Base-by-base conservation (phyloP, 2,797 vertebrate species). In the Pseudocheirus occidentalis region DNA sequence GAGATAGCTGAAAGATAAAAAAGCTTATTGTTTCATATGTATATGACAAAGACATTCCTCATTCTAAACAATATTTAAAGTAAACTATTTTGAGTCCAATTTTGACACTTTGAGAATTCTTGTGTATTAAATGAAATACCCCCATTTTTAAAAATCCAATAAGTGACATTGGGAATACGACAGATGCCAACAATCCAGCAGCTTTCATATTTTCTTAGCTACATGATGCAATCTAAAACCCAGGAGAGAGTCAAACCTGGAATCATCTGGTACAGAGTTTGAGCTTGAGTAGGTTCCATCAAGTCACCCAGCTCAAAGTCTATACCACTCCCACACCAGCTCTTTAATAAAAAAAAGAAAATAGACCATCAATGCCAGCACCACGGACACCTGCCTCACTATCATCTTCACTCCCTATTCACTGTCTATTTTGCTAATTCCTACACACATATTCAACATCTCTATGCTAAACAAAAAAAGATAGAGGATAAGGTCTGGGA, bases 51-150 rank as follows among this genome's bases (percentile, higher is more conserved):
- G 21, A 62, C 92, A 0, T 2, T 90, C 73, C 54, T 66, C 14
- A 92, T 97, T 97, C 93, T 94, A 62, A 93, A 97, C 57, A 96
- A 90, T 66, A 89, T 91, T 28, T n/a, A 14, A 66, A 92, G 57
- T 96, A 46, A 98, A 97, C 97, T 21, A 59, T 40, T 97, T 95
- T 54, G 96, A 62, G 93, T 96, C 18, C 0, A 0, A 52, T 0
- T 92, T 40, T 93, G 87, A 94, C 91, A 96, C 27, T 91, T 57
- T 97, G 95, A 93, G 92, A 97, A 57, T n/a, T 81, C 11, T 53
- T 28, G 27, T 16, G 14, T 95, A 55, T 91, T 96, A 92, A 94
- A 94, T 31, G 92, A 55, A 96, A 9, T 27, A 92, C 55, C 56
- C 7, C 0, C 0, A 55, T 81, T 62, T 59, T 12, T 31, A n/a